phyloP scores from a whole-genome alignment of 1,140 invertebrate species.

The Solenopsis fugax region DNA sequence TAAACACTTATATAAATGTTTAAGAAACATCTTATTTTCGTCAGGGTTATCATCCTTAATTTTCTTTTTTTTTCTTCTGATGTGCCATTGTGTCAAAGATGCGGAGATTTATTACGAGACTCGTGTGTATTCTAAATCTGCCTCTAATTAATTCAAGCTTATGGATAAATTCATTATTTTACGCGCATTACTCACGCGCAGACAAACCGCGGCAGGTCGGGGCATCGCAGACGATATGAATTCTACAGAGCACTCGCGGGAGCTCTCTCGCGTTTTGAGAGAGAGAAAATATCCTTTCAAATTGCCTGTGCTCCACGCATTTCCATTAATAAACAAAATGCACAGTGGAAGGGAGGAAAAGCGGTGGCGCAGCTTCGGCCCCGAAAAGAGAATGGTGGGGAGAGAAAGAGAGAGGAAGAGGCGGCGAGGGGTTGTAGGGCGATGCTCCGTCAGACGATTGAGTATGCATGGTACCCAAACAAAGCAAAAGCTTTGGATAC shows the following conservation, averaged over 20 bases:
- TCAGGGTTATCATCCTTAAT: too few species aligned
- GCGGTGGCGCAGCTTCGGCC: neutral
- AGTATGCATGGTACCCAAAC: slow-evolving; percentile 58
- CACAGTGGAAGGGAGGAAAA: slow-evolving; percentile 37
- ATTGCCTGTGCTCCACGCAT: slow-evolving; percentile 37
- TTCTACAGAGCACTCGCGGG: slow-evolving; percentile 51
- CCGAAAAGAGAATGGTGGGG: slow-evolving; percentile 27
- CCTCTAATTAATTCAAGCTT: slow-evolving; percentile 45
- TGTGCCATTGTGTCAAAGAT: neutral
- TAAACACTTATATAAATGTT: too few species aligned
- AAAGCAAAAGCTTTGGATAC: slow-evolving; percentile 55
- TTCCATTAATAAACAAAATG: slow-evolving; percentile 71
- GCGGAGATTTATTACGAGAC: neutral
- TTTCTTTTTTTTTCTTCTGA: neutral
- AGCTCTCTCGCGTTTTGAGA: slow-evolving; percentile 37
- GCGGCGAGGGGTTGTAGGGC: neutral
- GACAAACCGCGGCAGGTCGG: slow-evolving; percentile 38
- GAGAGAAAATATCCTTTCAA: slow-evolving; percentile 61
- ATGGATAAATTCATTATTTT: slow-evolving; percentile 59
- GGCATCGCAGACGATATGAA: slow-evolving; percentile 48
- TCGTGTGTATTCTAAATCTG: neutral
- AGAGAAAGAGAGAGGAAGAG: neutral
- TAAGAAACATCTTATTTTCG: too few species aligned
- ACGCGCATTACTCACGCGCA: slow-evolving; percentile 34
- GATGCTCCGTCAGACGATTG: slow-evolving; percentile 56